Evolutionary conservation across 2,888 invertebrate genomes (phyloP).

Genomic region (Torymus aiolomorphi): DNA sequence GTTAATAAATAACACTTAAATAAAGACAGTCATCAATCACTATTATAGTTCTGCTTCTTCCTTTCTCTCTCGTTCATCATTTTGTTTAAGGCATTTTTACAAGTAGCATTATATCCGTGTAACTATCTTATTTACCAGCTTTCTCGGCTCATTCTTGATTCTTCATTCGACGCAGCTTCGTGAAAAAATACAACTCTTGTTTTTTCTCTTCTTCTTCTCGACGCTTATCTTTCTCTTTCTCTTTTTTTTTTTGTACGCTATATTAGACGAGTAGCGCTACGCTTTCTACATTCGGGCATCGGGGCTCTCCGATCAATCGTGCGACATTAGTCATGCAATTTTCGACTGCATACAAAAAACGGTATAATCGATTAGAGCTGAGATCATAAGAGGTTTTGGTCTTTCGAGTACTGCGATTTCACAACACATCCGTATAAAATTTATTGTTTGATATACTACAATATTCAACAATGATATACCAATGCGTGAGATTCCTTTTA

Average conservation of each 20-base stretch:
- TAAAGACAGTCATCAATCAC: conserved; percentile 53
- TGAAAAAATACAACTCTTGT: conserved; percentile 41
- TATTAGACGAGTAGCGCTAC: conserved; percentile 6
- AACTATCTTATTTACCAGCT: neutral
- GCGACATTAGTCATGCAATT: neutral
- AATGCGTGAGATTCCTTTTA: too few species aligned
- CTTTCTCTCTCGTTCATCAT: neutral
- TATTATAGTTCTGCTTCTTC: conserved; percentile 23
- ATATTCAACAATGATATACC: too few species aligned
- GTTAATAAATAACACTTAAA: conserved; percentile 56
- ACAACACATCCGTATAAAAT: too few species aligned
- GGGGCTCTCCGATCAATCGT: neutral
- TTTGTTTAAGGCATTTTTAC: conserved; percentile 49
- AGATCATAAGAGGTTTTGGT: too few species aligned
- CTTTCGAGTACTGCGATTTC: too few species aligned
- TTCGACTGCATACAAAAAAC: too few species aligned
- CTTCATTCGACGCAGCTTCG: neutral
- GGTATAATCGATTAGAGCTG: neutral
- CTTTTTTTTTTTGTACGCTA: conserved; percentile 13
- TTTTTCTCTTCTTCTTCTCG: neutral
- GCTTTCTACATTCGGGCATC: conserved; percentile 2
- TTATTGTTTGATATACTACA: too few species aligned
- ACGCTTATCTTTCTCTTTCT: neutral
- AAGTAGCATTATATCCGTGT: neutral
- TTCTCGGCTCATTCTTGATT: conserved; percentile 23